Evolutionary conservation across 2,888 invertebrate species (phyloP).

Genomic region (Chrysolina americana): DNA sequence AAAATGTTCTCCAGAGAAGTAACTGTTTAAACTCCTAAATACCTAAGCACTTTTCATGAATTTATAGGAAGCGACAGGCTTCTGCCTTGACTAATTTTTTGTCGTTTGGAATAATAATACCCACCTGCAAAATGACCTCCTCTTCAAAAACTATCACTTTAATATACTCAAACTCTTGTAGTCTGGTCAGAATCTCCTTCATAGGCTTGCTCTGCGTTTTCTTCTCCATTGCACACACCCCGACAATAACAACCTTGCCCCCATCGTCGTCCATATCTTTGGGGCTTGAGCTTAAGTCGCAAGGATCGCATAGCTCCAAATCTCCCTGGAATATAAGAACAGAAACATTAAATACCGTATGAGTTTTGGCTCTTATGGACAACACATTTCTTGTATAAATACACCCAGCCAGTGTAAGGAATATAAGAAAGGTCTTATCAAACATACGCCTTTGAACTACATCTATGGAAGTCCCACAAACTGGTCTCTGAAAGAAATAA

Average conservation of each 20-base stretch:
- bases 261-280: slow-evolving; percentile 73
- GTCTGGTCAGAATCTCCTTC: slow-evolving; percentile 96
- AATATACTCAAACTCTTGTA: slow-evolving; percentile 97
- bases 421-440: too few relatives aligned
- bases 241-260: slow-evolving; percentile 95
- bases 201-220: slow-evolving; percentile 99
- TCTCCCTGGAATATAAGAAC: slow-evolving; percentile 75
- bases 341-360: not conserved
- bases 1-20: too few relatives aligned
- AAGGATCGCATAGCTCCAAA: slow-evolving; percentile 81
- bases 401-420: too few relatives aligned
- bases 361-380: not conserved
- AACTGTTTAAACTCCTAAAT: too few relatives aligned
- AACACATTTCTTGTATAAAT: too few relatives aligned
- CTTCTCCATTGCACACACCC: slow-evolving; percentile 99
- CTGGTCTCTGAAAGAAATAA: too few relatives aligned
- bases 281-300: slow-evolving; percentile 68
- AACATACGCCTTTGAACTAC: too few relatives aligned
- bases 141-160: slow-evolving; percentile 96
- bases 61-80: too few relatives aligned
- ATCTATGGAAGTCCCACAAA: too few relatives aligned
- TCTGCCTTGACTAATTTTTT: too few relatives aligned
- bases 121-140: slow-evolving; percentile 93
- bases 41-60: too few relatives aligned
- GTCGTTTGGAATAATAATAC: too few relatives aligned